Evolutionary conservation across 1,140 invertebrate species (phyloP).

Genomic region (Drosophila tristis): DNA sequence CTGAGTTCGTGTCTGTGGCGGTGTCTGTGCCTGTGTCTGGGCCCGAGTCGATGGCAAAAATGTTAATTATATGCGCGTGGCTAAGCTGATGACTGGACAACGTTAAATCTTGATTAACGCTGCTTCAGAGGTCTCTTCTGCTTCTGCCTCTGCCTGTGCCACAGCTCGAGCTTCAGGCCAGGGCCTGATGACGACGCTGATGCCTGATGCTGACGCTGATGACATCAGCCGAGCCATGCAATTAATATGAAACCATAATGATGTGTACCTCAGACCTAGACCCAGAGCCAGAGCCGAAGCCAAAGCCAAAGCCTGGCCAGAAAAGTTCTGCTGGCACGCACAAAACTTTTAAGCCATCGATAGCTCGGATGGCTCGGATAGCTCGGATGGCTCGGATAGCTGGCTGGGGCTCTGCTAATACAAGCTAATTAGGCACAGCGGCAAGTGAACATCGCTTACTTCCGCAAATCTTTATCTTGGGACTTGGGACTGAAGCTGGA

Average conservation of each 20-base stretch:
- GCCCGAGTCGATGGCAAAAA: constrained; percentile 42
- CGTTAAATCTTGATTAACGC: constrained; percentile 72
- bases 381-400: not conserved
- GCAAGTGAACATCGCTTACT: constrained; percentile 57
- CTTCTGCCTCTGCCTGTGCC: constrained; percentile 6
- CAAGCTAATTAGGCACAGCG: constrained; percentile 76
- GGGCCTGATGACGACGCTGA: constrained; percentile 40
- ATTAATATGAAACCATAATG: constrained; percentile 75
- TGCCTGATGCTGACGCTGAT: constrained; percentile 46
- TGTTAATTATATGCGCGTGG: constrained; percentile 79
- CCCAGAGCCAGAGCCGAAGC: not conserved
- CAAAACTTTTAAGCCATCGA: constrained; percentile 38
- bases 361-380: constrained; percentile 16
- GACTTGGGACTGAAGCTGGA: constrained; percentile 1
- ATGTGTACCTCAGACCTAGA: constrained; percentile 38
- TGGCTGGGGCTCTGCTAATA: constrained; percentile 50
- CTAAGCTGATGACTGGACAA: constrained; percentile 61
- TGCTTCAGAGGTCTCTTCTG: not conserved
- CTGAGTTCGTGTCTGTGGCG: constrained; percentile 6
- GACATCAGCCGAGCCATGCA: constrained; percentile 69
- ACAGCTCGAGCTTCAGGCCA: constrained; percentile 19
- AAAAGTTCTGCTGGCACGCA: constrained; percentile 49
- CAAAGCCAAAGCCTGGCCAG: constrained; percentile 30
- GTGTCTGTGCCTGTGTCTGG: not conserved
- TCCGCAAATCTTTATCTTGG: constrained; percentile 51